Evolutionary conservation across 2,888 invertebrate species (phyloP).

Genomic region (Orchestes rusci): DNA sequence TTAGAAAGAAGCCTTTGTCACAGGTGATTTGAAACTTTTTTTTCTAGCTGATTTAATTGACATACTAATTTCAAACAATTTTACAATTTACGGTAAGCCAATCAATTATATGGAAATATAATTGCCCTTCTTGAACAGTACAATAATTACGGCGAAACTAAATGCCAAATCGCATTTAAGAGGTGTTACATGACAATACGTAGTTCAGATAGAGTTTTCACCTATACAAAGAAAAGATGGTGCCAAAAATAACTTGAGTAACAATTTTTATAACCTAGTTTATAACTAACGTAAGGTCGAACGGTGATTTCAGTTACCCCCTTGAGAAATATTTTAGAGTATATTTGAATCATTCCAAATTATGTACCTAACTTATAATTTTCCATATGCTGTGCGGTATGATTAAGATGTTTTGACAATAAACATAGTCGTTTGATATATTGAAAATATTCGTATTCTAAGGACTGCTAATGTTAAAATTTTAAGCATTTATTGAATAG

Average conservation of each 20-base stretch:
- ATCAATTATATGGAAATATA: too few relatives aligned
- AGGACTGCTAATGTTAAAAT: slow-evolving; percentile 41
- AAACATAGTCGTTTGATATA: slow-evolving; percentile 46
- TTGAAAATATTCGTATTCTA: too few relatives aligned
- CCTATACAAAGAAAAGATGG: slow-evolving; percentile 46
- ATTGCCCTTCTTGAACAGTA: too few relatives aligned
- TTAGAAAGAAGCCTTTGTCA: too few relatives aligned
- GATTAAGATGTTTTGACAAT: slow-evolving; percentile 45
- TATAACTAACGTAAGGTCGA: slow-evolving; percentile 8
- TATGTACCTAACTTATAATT: slow-evolving; percentile 42
- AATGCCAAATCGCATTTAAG: slow-evolving; percentile 38
- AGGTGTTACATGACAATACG: slow-evolving; percentile 46
- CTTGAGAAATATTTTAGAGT: slow-evolving; percentile 20
- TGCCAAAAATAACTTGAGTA: slow-evolving; percentile 36
- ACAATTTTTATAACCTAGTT: not conserved
- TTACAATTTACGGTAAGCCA: too few relatives aligned
- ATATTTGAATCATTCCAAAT: slow-evolving; percentile 42
- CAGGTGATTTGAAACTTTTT: too few relatives aligned
- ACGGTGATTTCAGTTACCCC: slow-evolving; percentile 39
- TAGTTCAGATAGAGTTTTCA: slow-evolving; percentile 41
- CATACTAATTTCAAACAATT: too few relatives aligned
- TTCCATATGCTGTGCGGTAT: slow-evolving; percentile 42
- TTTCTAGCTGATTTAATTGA: too few relatives aligned
- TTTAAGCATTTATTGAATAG: slow-evolving; percentile 44
- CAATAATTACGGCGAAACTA: slow-evolving; percentile 40